Evolutionary conservation across 2,113 vertebrate genomes (phyloP).

Genomic region (Odontesthes bonariensis): DNA sequence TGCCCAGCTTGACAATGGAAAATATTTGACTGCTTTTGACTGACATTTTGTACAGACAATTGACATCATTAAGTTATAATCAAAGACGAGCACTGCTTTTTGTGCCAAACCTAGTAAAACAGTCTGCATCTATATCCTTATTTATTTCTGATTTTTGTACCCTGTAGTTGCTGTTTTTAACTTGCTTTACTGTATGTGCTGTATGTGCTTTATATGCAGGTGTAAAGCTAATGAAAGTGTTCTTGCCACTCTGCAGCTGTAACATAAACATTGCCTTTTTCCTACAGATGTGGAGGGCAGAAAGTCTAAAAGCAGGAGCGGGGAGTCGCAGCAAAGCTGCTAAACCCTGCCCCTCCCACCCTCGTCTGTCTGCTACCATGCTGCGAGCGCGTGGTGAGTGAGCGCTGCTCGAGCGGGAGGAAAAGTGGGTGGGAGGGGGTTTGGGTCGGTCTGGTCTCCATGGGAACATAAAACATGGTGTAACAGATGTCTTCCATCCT

Average conservation of each 20-base stretch:
- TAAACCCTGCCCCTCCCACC: constrained; percentile 85
- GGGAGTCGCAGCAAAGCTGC: constrained; percentile 93
- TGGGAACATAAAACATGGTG: constrained; percentile 73
- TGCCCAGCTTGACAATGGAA: neutral
- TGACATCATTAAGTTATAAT: constrained; percentile 70
- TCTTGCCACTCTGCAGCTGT: constrained; percentile 70
- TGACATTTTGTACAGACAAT: constrained; percentile 58
- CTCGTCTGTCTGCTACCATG: constrained; percentile 82
- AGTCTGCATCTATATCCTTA: constrained; percentile 34
- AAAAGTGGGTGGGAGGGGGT: constrained; percentile 36
- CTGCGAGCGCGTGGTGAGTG: constrained; percentile 96
- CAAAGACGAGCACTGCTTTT: constrained; percentile 59
- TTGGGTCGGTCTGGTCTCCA: constrained; percentile 55
- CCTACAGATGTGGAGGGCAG: constrained; percentile 99
- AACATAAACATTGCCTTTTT: constrained; percentile 93
- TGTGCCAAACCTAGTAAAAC: constrained; percentile 42
- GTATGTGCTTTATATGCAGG: constrained; percentile 10
- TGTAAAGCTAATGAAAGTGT: constrained; percentile 23
- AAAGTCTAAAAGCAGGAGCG: constrained; percentile 97
- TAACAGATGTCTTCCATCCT: constrained; percentile 76
- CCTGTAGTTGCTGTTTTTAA: constrained; percentile 30
- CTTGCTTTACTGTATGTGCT: constrained; percentile 55
- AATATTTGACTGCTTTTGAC: constrained; percentile 30
- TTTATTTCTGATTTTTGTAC: constrained; percentile 71
- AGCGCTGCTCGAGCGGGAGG: constrained; percentile 79